Evolutionary conservation across 1,140 invertebrate genomes (phyloP).

Genomic region (Adelges cooleyi): DNA sequence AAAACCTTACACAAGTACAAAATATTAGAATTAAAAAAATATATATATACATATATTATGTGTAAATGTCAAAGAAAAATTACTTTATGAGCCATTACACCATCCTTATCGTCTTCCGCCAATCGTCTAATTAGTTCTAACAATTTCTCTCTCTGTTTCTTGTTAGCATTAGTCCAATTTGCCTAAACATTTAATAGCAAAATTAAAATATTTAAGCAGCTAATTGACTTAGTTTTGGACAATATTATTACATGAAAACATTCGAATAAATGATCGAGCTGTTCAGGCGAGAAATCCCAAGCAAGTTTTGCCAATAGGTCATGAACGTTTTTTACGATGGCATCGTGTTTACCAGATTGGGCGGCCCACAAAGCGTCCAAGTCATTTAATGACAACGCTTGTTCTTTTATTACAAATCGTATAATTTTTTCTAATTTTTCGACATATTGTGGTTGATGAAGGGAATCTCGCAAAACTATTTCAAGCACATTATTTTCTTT

Average conservation of each 20-base stretch:
- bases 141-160: conserved; percentile 90
- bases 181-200: conserved; percentile 56
- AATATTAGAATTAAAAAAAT: not conserved
- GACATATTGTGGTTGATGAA: conserved; percentile 96
- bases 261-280: conserved; percentile 93
- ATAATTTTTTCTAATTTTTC: conserved; percentile 96
- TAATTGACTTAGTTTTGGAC: conserved; percentile 31
- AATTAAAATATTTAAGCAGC: no score
- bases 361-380: conserved; percentile 93
- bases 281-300: conserved; percentile 96
- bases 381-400: conserved; percentile 78
- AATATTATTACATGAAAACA: conserved; percentile 83
- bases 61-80: not conserved
- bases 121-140: conserved; percentile 87
- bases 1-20: conserved; percentile 54
- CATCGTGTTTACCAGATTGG: conserved; percentile 88
- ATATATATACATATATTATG: not conserved
- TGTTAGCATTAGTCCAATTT: conserved; percentile 91
- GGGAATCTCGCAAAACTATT: conserved; percentile 86
- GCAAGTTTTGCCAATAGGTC: conserved; percentile 91
- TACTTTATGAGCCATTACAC: conserved; percentile 95
- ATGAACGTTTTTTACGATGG: conserved; percentile 94
- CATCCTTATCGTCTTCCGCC: conserved; percentile 96
- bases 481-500: conserved; percentile 91
- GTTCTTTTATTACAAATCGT: conserved; percentile 91